Evolutionary conservation across 64 coral and sea anemone genomes (phyloP), one percentile per base, ranked within the genome.

Genomic region (Stichodactyla helianthus): DNA sequence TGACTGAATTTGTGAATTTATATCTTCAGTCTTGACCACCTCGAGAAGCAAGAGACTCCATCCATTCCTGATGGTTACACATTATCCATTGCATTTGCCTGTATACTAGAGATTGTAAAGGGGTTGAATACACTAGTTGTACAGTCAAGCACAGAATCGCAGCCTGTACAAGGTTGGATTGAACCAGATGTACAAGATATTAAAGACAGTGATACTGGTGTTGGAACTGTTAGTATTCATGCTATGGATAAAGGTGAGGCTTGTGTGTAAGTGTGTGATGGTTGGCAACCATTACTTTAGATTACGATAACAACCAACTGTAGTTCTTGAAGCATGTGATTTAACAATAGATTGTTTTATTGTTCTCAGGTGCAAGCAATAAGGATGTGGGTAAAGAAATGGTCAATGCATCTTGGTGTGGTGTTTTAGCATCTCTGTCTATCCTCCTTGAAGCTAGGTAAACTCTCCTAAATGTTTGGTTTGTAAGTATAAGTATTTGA

Each of bases 321-420:
- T 65, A n/a, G 18, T n/a, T n/a, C 20, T 65, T 22, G 6, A 65
- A 65, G 20, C 62, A 63, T 15, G 5, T 63, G 0, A 16, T 63
- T 25, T 59, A 53, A 54, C 17, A 74, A n/a, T n/a, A 27, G 50
- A 86, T 57, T 86, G 11, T 88, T 17, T 53, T 51, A 16, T 44
- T 84, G 11, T 26, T 54, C 35, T 17, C 20, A 90, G 86, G 31
- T 71, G 51, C 79, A 26, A 91, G 83, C 59, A 68, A 86, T 55
- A 89, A 82, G 44, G 90, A 90, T 7, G 27, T 99, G 8, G 91
- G 93, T 16, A 86, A 90, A 35, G 93, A 99, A 83, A 99, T 99
- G 97, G 89, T 99, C 55, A 83, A 76, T 65, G 93, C 97, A 4
- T 99, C 97, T 4, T 99, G 97, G 97, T 99, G 97, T 89, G 97